Evolutionary conservation across 2,113 vertebrate genomes (phyloP).

Genomic region (Odobenus rosmarus): DNA sequence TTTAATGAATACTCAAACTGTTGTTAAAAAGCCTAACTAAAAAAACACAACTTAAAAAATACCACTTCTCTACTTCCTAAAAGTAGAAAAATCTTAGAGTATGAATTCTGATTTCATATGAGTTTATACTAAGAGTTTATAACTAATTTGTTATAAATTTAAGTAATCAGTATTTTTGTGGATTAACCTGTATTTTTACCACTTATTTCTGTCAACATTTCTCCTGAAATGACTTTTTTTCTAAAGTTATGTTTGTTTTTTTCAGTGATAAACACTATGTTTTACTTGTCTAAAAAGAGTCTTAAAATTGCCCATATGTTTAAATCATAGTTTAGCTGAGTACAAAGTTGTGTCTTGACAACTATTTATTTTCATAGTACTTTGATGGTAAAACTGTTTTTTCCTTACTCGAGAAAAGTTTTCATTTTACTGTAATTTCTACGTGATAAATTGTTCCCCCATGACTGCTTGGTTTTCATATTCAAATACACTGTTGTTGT

Average conservation of each 20-base stretch:
- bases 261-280: neutral
- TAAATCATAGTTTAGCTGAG: neutral
- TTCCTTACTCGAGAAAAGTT: neutral
- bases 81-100: neutral
- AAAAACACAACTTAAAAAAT: neutral
- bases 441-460: neutral
- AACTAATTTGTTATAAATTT: neutral
- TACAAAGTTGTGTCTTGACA: neutral
- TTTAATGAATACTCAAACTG: neutral
- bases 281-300: neutral
- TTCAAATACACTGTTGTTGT: neutral
- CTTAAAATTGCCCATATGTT: neutral
- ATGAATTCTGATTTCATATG: neutral
- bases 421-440: neutral
- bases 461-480: neutral
- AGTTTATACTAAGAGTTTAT: neutral
- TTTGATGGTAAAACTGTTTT: neutral
- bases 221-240: neutral
- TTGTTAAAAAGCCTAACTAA: neutral
- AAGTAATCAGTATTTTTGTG: neutral
- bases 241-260: neutral
- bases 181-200: neutral
- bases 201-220: neutral
- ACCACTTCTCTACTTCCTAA: neutral
- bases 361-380: neutral